Conservation (phyloP, 2,797 vertebrate genomes). For the Bovichtus variegatus region DNA sequence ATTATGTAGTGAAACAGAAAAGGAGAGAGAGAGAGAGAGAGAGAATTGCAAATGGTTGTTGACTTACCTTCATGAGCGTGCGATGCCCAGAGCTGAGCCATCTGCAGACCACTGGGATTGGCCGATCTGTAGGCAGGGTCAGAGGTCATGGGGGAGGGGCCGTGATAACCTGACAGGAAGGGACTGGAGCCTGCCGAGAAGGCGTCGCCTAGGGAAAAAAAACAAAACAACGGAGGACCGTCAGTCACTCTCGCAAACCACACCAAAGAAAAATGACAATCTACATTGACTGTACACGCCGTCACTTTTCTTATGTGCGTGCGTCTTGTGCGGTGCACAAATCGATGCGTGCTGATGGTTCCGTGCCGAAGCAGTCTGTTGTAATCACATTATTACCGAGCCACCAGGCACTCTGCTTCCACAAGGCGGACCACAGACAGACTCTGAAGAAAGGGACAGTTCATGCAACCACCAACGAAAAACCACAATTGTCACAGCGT, state of each 20-base stretch:
- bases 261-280: slow-evolving; percentile 41
- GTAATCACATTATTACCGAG: slow-evolving; percentile 74
- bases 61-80: slow-evolving; percentile 85
- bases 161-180: slow-evolving; percentile 87
- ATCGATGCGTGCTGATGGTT: slow-evolving; percentile 63
- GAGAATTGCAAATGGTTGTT: slow-evolving; percentile 17
- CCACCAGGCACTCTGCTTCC: slow-evolving; percentile 54
- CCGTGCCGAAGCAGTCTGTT: slow-evolving; percentile 32
- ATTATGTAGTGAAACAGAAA: slow-evolving; percentile 7
- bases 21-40: neutral
- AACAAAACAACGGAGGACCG: slow-evolving; percentile 18
- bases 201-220: slow-evolving; percentile 84
- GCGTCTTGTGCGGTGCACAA: slow-evolving; percentile 7
- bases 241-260: slow-evolving; percentile 51
- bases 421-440: slow-evolving; percentile 62
- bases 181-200: slow-evolving; percentile 83
- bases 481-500: slow-evolving; percentile 43
- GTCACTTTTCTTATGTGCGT: slow-evolving; percentile 23
- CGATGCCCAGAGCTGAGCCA: slow-evolving; percentile 88
- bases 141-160: slow-evolving; percentile 84
- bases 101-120: slow-evolving; percentile 88
- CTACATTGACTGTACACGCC: slow-evolving; percentile 33
- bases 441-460: slow-evolving; percentile 39
- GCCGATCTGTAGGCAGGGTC: slow-evolving; percentile 88
- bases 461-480: slow-evolving; percentile 40